Conservation (phyloP, 2,888 invertebrate species). For the Spilarctia lutea region DNA sequence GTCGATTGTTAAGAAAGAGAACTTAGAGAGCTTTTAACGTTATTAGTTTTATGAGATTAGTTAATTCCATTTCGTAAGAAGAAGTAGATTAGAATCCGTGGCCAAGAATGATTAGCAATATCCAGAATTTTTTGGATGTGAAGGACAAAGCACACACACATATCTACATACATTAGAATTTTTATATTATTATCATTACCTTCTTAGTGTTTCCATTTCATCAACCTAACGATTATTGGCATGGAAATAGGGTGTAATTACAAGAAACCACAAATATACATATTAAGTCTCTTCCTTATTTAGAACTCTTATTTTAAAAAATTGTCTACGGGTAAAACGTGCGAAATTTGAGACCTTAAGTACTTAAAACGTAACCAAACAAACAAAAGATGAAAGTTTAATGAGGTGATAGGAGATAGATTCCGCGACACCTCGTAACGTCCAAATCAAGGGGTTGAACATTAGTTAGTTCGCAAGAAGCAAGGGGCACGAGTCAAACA, state of each 20-base stretch:
- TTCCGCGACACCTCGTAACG: constrained; percentile 48
- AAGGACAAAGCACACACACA: neutral
- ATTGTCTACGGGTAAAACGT: neutral
- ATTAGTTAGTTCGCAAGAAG: constrained; percentile 58
- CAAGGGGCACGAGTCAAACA: constrained; percentile 60
- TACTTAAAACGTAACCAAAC: constrained; percentile 26
- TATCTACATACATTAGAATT: no score
- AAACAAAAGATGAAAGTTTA: constrained; percentile 61
- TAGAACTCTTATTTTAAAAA: neutral
- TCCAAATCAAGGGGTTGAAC: constrained; percentile 65
- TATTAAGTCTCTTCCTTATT: neutral
- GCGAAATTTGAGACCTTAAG: constrained; percentile 5
- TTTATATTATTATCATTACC: no score
- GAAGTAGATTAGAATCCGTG: neutral
- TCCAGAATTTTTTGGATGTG: neutral
- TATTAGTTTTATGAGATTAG: neutral
- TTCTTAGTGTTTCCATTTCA: no score
- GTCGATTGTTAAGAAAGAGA: neutral
- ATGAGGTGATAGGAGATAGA: constrained; percentile 55
- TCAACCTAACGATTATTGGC: neutral
- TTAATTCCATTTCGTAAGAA: neutral
- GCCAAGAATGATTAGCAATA: neutral
- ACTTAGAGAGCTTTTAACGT: neutral
- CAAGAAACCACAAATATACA: neutral
- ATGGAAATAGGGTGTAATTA: neutral